Evolutionary conservation across 2,113 vertebrate genomes (phyloP).

Genomic region (Mobula birostris): DNA sequence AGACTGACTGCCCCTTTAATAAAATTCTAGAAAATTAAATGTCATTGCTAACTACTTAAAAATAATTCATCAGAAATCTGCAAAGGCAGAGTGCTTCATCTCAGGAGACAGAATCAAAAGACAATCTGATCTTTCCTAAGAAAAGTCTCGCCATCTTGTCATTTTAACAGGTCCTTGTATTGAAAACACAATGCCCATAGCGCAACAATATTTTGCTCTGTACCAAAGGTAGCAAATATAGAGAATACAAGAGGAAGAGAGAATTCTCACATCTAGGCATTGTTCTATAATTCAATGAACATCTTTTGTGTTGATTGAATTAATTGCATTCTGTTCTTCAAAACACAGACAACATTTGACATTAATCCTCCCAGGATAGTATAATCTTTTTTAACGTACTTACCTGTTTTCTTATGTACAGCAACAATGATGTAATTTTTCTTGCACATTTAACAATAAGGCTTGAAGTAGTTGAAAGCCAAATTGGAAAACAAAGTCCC

Average conservation of each 20-base stretch:
- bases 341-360: not conserved
- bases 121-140: not conserved
- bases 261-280: not conserved
- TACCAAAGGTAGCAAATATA: not conserved
- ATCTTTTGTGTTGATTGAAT: not conserved
- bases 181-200: not conserved
- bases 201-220: not conserved
- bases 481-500: not conserved
- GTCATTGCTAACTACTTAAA: not conserved
- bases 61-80: not conserved
- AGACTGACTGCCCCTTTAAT: no score
- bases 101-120: not conserved
- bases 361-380: not conserved
- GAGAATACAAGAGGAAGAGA: not conserved
- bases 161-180: no score
- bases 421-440: not conserved
- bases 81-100: not conserved
- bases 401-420: not conserved
- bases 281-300: not conserved
- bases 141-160: not conserved
- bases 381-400: not conserved
- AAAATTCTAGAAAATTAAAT: not conserved
- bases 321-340: not conserved
- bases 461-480: not conserved
- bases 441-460: not conserved